Evolutionary conservation across 2,888 invertebrate species (phyloP).

Genomic region (Eudemis profundana): DNA sequence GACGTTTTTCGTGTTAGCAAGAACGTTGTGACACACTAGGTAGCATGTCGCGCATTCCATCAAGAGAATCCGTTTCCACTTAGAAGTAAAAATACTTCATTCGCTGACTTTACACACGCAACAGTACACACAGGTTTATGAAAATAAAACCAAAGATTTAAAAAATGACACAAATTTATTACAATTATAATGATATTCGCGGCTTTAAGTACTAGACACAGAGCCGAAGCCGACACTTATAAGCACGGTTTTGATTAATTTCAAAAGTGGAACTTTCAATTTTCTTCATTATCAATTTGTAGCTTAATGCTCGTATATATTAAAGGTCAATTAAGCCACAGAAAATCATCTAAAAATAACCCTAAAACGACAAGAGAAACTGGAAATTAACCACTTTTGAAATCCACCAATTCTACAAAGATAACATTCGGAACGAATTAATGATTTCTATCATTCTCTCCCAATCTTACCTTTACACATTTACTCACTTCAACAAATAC

Average conservation of each 20-base stretch:
- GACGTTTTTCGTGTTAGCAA: too few relatives aligned
- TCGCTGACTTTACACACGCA: too few relatives aligned
- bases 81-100: too few relatives aligned
- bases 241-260: slow-evolving; percentile 2
- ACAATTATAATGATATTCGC: slow-evolving; percentile 33
- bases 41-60: too few relatives aligned
- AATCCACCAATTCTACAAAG: not conserved
- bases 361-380: too few relatives aligned
- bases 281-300: not conserved
- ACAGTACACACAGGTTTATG: not conserved
- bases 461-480: slow-evolving; percentile 3
- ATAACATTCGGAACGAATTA: slow-evolving; percentile 5
- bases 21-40: too few relatives aligned
- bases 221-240: slow-evolving; percentile 7
- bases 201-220: slow-evolving; percentile 34
- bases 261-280: slow-evolving; percentile 14
- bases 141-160: slow-evolving; percentile 17
- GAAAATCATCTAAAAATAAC: too few relatives aligned
- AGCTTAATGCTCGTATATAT: not conserved
- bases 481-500: not conserved
- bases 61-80: too few relatives aligned
- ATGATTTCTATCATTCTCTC: not conserved
- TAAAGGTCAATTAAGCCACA: too few relatives aligned
- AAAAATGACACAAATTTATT: slow-evolving; percentile 44
- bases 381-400: slow-evolving; percentile 15